Evolutionary conservation across 2,797 vertebrate species (phyloP).

Genomic region (Pelochelys cantorii): DNA sequence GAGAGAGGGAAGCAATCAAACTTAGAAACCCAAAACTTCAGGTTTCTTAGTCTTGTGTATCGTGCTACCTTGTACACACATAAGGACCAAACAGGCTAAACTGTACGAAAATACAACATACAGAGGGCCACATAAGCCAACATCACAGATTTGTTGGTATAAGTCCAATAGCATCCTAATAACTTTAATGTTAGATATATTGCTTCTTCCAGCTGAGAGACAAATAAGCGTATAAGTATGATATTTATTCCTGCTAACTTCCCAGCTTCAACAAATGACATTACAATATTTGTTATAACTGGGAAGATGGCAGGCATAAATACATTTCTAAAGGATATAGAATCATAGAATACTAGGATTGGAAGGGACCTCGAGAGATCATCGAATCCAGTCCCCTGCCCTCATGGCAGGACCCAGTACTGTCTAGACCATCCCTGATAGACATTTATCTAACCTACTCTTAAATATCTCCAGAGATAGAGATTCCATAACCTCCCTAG

Average conservation of each 20-base stretch:
- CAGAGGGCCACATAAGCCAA: background rate
- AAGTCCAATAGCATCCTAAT: background rate
- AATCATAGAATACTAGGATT: too few relatives aligned
- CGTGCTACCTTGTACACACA: background rate
- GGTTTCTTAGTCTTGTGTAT: background rate
- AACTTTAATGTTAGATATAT: background rate
- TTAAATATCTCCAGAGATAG: too few relatives aligned
- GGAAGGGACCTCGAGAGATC: too few relatives aligned
- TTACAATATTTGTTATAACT: background rate
- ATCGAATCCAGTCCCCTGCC: too few relatives aligned
- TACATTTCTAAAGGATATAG: background rate
- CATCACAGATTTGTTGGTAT: background rate
- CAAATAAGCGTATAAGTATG: background rate
- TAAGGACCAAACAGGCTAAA: background rate
- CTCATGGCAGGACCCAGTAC: too few relatives aligned
- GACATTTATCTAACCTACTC: too few relatives aligned
- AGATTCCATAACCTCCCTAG: too few relatives aligned
- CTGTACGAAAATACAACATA: accelerated
- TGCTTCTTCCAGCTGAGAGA: background rate
- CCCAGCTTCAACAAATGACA: background rate
- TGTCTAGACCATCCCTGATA: too few relatives aligned
- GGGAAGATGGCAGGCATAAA: background rate
- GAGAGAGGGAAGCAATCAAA: background rate
- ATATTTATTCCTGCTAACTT: background rate
- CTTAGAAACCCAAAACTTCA: background rate